These are phyloP conservation scores for Lithobates pipiens DNA, from an alignment of 2,797 vertebrate species.

Conservation along the genomic window DNA sequence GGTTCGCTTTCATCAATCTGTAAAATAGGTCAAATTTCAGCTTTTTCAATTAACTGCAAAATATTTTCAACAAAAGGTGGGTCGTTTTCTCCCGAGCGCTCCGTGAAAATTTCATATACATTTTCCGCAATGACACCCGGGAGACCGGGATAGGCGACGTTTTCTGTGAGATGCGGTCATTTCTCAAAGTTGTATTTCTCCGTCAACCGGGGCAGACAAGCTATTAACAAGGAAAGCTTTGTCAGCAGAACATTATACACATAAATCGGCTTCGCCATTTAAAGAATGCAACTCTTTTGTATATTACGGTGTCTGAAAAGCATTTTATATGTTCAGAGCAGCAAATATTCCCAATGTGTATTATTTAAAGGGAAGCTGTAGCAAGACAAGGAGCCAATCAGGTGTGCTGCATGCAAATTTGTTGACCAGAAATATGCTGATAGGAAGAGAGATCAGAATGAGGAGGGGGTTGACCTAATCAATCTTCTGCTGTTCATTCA, in stretches of 20 bases:
- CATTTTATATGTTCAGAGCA: too few relatives aligned
- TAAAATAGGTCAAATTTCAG: conserved; percentile 45
- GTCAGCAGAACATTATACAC: not conserved
- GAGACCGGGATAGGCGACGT: not conserved
- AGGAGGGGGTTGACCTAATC: too few relatives aligned
- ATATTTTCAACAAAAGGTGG: conserved; percentile 32
- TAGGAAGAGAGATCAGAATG: too few relatives aligned
- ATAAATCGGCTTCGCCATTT: not conserved
- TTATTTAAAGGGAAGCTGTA: too few relatives aligned
- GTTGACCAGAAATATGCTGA: too few relatives aligned
- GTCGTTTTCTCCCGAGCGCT: conserved; percentile 16
- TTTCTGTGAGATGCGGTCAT: not conserved
- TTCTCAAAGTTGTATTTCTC: conserved; percentile 15
- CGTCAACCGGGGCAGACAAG: not conserved
- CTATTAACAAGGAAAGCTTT: not conserved
- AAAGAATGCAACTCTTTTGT: too few relatives aligned
- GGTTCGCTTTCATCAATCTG: conserved; percentile 1
- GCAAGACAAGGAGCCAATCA: too few relatives aligned
- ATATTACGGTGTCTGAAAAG: too few relatives aligned
- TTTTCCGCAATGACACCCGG: conserved; percentile 32
- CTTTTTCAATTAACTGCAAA: conserved; percentile 36
- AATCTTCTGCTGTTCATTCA: too few relatives aligned
- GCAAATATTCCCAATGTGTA: too few relatives aligned
- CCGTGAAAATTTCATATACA: conserved; percentile 2
- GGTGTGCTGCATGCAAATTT: too few relatives aligned